Conservation (phyloP, 2,888 invertebrate genomes). For the Onchidella celtica region DNA sequence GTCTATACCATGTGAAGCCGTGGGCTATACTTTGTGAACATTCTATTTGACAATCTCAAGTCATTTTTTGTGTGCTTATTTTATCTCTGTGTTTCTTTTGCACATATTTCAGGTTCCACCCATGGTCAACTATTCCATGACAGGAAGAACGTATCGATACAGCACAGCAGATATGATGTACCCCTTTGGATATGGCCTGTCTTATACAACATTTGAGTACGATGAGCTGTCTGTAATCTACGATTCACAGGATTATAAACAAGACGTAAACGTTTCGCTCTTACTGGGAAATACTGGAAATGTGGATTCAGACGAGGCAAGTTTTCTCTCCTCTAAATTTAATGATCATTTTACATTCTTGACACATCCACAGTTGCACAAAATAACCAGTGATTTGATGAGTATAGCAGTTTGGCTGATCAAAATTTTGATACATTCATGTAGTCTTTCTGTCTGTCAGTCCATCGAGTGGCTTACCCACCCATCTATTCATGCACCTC, state of each 20-base stretch:
- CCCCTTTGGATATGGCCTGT: conserved; percentile 70
- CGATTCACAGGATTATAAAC: conserved; percentile 59
- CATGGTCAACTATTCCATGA: conserved; percentile 70
- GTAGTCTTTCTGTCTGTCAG: too few species aligned
- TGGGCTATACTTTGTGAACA: too few species aligned
- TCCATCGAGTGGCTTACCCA: too few species aligned
- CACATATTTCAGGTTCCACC: conserved; percentile 58
- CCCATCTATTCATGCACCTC: too few species aligned
- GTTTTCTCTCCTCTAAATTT: not conserved
- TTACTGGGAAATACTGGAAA: conserved; percentile 67
- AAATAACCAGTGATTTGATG: too few species aligned
- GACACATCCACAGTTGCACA: not conserved
- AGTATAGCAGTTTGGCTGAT: too few species aligned
- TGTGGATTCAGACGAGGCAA: conserved; percentile 74
- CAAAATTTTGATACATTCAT: too few species aligned
- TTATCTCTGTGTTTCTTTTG: not conserved
- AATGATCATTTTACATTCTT: not conserved
- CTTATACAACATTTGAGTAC: conserved; percentile 60
- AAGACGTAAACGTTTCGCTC: conserved; percentile 60
- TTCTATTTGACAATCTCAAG: too few species aligned
- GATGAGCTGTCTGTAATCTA: not conserved
- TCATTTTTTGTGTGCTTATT: too few species aligned
- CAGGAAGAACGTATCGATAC: conserved; percentile 75
- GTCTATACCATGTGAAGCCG: too few species aligned
- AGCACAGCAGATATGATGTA: conserved; percentile 64